phyloP scores from a whole-genome alignment of 2,797 vertebrate species.

The Taenioides sp. region DNA sequence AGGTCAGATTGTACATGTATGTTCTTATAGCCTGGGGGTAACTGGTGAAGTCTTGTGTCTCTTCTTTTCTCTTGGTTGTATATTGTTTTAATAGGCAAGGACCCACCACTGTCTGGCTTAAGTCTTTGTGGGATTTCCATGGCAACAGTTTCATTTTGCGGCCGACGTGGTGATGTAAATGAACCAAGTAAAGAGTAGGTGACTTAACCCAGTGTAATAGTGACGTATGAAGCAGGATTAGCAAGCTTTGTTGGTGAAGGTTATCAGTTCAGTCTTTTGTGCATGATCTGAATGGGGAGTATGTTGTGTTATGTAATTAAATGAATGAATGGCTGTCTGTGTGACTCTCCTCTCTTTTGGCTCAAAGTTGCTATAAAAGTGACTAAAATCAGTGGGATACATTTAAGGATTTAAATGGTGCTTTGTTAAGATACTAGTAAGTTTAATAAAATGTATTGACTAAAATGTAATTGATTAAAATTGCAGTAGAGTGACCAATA shows the following conservation, averaged over 20 bases:
- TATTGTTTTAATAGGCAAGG: conserved; percentile 32
- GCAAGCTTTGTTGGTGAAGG: neutral
- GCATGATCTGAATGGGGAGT: conserved; percentile 2
- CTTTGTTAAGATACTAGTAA: neutral
- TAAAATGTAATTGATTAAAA: neutral
- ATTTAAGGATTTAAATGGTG: neutral
- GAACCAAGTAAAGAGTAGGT: conserved; percentile 15
- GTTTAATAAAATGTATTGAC: neutral
- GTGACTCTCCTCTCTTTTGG: neutral
- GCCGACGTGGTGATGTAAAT: conserved; percentile 42
- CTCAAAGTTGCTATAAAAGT: neutral
- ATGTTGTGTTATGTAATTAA: neutral
- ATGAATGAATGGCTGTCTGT: conserved; percentile 19
- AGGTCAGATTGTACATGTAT: neutral
- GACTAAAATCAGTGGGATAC: neutral
- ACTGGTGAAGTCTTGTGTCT: conserved; percentile 4
- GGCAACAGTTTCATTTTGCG: conserved; percentile 44
- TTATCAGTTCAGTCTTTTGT: conserved; percentile 3
- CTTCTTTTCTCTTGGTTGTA: conserved; percentile 1
- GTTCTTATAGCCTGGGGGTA: conserved; percentile 11
- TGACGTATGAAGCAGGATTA: conserved; percentile 12
- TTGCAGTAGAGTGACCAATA: too few species aligned
- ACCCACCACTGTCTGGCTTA: conserved; percentile 19
- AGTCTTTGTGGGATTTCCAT: conserved; percentile 27
- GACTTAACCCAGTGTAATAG: conserved; percentile 23